Evolutionary conservation across 2,888 invertebrate species (phyloP).

Genomic region (Epirrhoe alternata): DNA sequence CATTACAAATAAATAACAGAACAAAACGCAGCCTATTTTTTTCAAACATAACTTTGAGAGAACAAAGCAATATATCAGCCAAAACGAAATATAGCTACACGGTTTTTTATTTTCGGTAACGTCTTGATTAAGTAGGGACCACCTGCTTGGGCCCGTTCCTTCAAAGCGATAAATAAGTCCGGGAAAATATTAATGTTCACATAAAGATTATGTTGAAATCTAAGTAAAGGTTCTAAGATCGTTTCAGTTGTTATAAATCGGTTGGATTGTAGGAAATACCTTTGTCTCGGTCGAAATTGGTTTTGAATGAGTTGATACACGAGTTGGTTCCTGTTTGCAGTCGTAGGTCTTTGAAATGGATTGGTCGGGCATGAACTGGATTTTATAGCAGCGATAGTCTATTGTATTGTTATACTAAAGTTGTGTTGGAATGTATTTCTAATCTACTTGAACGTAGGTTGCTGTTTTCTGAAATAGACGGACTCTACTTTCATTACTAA

Average conservation of each 20-base stretch:
- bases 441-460: background rate
- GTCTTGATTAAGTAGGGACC: slow-evolving; percentile 85
- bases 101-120: slow-evolving; percentile 80
- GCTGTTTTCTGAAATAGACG: background rate
- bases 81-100: slow-evolving; percentile 74
- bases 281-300: slow-evolving; percentile 61
- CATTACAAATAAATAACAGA: slow-evolving; percentile 77
- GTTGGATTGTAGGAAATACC: slow-evolving; percentile 57
- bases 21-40: slow-evolving; percentile 68
- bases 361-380: slow-evolving; percentile 13
- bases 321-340: slow-evolving; percentile 36
- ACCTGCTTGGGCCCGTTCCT: slow-evolving; percentile 75
- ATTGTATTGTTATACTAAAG: slow-evolving; percentile 1
- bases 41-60: slow-evolving; percentile 69
- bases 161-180: slow-evolving; percentile 76
- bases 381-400: background rate
- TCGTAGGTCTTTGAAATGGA: slow-evolving; percentile 35
- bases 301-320: slow-evolving; percentile 39
- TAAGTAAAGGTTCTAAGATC: slow-evolving; percentile 68
- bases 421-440: slow-evolving; percentile 1
- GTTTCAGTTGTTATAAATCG: slow-evolving; percentile 64
- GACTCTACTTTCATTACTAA: background rate
- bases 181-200: slow-evolving; percentile 76
- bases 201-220: slow-evolving; percentile 78
- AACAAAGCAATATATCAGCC: slow-evolving; percentile 77